Evolutionary conservation across 2,888 invertebrate species (phyloP).

Genomic region (Andrena fulva): DNA sequence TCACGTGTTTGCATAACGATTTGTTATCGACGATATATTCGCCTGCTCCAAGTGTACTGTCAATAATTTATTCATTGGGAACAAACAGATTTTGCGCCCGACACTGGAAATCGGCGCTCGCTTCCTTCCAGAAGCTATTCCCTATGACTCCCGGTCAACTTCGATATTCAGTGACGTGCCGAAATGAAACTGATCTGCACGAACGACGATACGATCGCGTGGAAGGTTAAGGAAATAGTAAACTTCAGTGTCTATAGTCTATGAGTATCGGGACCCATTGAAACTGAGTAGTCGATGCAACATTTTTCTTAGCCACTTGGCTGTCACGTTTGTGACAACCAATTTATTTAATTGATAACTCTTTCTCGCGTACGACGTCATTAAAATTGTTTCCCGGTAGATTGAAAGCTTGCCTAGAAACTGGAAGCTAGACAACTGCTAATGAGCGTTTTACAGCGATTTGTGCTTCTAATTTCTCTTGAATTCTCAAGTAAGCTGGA

Average conservation of each 20-base stretch:
- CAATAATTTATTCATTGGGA: constrained; percentile 72
- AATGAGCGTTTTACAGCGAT: no score
- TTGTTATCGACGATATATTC: constrained; percentile 71
- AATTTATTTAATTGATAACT: background rate
- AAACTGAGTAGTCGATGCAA: background rate
- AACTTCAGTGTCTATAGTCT: background rate
- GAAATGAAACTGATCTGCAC: background rate
- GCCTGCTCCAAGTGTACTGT: constrained; percentile 71
- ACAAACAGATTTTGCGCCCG: constrained; percentile 59
- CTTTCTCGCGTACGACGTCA: background rate
- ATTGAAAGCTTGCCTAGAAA: background rate
- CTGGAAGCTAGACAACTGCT: no score
- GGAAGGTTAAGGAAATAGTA: background rate
- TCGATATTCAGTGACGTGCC: background rate
- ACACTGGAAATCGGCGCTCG: constrained; percentile 16
- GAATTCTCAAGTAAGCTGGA: background rate
- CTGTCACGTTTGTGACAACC: background rate
- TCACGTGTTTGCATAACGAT: constrained; percentile 75
- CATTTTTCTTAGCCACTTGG: background rate
- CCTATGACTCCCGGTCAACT: background rate
- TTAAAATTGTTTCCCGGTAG: background rate
- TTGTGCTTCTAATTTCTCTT: background rate
- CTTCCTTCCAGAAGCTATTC: constrained; percentile 19
- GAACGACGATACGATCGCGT: background rate
- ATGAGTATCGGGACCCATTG: no score